phyloP scores from a whole-genome alignment of 2,888 invertebrate species.

The Yponomeuta plumbellus region DNA sequence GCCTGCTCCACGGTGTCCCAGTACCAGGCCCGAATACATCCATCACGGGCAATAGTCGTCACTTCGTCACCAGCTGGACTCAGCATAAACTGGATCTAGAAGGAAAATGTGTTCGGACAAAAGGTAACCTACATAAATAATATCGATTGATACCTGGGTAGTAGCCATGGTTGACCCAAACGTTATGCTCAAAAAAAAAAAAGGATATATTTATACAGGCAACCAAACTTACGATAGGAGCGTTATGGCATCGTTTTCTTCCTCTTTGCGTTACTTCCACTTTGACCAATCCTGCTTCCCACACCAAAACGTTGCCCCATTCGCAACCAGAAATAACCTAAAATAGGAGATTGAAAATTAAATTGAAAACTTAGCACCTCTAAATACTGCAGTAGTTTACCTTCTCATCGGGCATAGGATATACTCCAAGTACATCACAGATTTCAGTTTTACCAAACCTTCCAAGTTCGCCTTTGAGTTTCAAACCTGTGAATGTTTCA shows the following conservation, averaged over 20 bases:
- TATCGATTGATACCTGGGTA: background rate
- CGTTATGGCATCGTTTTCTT: conserved; percentile 84
- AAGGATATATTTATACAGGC: background rate
- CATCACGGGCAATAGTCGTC: conserved; percentile 80
- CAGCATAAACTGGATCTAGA: conserved; percentile 66
- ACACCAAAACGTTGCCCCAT: conserved; percentile 94
- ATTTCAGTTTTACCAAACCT: conserved; percentile 95
- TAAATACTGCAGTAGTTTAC: conserved; percentile 44
- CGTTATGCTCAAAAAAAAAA: no score
- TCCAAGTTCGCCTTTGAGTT: conserved; percentile 91
- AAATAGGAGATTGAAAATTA: conserved; percentile 11
- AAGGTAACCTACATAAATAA: no score
- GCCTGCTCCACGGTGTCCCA: conserved; percentile 94
- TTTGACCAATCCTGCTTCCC: conserved; percentile 94
- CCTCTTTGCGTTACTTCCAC: conserved; percentile 85
- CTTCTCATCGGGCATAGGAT: conserved; percentile 92
- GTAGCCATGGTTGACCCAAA: no score
- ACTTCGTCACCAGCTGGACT: conserved; percentile 63
- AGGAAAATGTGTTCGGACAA: conserved; percentile 22
- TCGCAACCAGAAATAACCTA: conserved; percentile 89
- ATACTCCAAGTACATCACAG: conserved; percentile 89
- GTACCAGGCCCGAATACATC: conserved; percentile 90
- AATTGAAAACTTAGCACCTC: no score
- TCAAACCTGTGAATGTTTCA: conserved; percentile 91
- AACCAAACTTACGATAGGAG: conserved; percentile 71